Evolutionary conservation across 2,113 vertebrate species (phyloP).

Genomic region (Lycaon pictus): DNA sequence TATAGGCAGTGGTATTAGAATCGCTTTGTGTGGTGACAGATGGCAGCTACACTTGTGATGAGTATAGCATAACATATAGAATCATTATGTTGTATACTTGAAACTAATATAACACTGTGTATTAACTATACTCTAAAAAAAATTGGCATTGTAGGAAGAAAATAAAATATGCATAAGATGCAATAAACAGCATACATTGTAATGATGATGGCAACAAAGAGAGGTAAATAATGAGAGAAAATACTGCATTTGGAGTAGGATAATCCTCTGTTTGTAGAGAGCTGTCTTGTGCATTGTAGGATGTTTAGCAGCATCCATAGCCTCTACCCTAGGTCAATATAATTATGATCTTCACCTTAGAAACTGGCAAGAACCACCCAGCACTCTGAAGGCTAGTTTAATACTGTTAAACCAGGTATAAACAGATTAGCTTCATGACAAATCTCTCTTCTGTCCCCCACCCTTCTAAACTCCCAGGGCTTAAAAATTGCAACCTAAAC

Average conservation of each 20-base stretch:
- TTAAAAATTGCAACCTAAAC: not conserved
- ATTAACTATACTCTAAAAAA: not conserved
- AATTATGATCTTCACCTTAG: not conserved
- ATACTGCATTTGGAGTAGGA: not conserved
- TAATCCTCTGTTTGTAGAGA: not conserved
- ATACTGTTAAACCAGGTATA: not conserved
- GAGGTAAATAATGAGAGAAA: not conserved
- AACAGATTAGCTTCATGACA: not conserved
- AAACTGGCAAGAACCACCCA: not conserved
- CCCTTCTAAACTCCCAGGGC: not conserved
- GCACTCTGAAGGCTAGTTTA: not conserved
- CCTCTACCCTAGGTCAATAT: not conserved
- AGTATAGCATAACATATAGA: no score
- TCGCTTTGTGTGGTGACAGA: no score
- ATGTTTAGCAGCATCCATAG: not conserved
- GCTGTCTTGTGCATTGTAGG: rapidly evolving
- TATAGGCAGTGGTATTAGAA: no score
- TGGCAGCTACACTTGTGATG: no score
- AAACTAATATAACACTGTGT: no score
- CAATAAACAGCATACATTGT: not conserved
- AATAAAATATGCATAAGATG: not conserved
- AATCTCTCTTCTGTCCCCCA: not conserved
- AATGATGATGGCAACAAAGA: not conserved
- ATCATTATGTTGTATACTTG: no score
- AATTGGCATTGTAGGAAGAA: not conserved